A percentile compares a stretch with the other conserved stretches of the same genome.
Evolutionary conservation across 2,113 vertebrate species (phyloP).

Genomic region (Sebastes schlegelii): DNA sequence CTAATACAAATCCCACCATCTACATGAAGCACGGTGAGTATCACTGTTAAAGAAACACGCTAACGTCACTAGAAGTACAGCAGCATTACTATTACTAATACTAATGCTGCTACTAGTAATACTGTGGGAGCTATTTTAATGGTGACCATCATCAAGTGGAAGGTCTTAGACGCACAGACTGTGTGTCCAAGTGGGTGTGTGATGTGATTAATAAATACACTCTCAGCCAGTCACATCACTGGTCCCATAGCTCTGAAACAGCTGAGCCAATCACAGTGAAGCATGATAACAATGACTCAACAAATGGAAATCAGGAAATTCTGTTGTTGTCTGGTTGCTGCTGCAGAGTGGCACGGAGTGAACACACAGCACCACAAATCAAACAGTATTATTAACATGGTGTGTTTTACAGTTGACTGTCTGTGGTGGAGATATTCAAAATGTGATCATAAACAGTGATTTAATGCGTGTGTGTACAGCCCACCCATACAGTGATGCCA

Average conservation of each 20-base stretch:
- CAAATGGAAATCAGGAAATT: not conserved
- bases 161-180: too few species aligned
- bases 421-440: too few species aligned
- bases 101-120: not conserved
- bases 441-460: not conserved
- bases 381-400: too few species aligned
- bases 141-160: not conserved
- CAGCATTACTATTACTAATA: not conserved
- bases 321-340: too few species aligned
- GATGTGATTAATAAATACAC: not conserved
- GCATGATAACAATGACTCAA: not conserved
- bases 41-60: not conserved
- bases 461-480: slow-evolving; percentile 79
- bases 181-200: not conserved
- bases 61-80: not conserved
- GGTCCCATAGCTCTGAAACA: not conserved
- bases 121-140: not conserved
- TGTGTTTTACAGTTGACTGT: too few species aligned
- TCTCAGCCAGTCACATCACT: not conserved
- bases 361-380: too few species aligned
- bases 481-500: slow-evolving; percentile 98
- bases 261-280: not conserved
- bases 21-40: not conserved
- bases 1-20: not conserved
- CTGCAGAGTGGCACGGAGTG: too few species aligned